Conservation (phyloP, 2,113 vertebrate species). For the Ariopsis seemanni region DNA sequence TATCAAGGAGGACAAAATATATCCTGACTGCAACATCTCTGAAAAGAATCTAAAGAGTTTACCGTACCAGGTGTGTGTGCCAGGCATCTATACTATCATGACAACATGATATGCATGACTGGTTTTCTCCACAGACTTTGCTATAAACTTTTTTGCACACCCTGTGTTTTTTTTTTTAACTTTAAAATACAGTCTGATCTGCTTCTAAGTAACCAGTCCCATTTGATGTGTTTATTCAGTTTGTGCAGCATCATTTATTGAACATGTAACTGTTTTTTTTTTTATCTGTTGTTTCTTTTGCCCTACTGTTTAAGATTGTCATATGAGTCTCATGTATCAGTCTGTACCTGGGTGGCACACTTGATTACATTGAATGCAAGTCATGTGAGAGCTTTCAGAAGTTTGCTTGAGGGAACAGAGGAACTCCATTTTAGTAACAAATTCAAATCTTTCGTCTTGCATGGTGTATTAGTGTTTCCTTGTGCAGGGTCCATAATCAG, state of each 20-base stretch:
- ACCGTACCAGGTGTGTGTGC: constrained; percentile 67
- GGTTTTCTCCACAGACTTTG: constrained; percentile 23
- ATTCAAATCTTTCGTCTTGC: not conserved
- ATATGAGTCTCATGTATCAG: not conserved
- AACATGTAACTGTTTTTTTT: not conserved
- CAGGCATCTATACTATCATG: constrained; percentile 49
- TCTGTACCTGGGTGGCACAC: not conserved
- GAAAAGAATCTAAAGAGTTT: constrained; percentile 78
- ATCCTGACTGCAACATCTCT: constrained; percentile 68
- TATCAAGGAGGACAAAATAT: constrained; percentile 57
- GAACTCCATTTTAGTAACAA: not conserved
- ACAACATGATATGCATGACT: constrained; percentile 16
- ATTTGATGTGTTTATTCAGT: not conserved
- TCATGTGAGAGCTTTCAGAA: not conserved
- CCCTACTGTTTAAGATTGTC: not conserved
- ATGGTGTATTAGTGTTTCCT: not conserved
- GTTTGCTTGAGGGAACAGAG: not conserved
- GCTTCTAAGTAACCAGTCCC: not conserved
- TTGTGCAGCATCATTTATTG: not conserved
- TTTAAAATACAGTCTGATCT: not conserved
- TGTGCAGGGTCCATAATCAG: not conserved
- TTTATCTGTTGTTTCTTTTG: not conserved
- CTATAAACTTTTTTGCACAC: not conserved
- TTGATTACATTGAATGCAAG: not conserved
- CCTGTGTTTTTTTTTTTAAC: not conserved